Evolutionary conservation across 2,797 vertebrate genomes (phyloP), one percentile per base, ranked within the genome.

Genomic region (Odontamblyopus lacepedii): DNA sequence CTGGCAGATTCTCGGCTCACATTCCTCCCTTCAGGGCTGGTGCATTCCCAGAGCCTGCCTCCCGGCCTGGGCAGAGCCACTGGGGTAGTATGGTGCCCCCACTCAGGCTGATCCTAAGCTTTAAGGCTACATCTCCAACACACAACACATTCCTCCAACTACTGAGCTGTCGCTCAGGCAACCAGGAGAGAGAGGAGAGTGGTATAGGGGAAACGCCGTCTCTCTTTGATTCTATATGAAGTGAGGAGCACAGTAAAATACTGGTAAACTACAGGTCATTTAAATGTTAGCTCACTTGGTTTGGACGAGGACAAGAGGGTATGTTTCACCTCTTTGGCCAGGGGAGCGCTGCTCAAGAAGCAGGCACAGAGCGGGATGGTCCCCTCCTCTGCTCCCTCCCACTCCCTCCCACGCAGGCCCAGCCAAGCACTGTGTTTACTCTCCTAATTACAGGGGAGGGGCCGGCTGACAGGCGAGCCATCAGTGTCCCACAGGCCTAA

Each of bases 371-470:
- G 88, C 86, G 73, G 85, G 83, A 84, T 76, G 87, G 79, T 85
- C 75, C 81, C 89, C 91, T 87, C 85, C 87, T 79, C 81, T 65
- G 51, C 78, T 92, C 83, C 86, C 82, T 84, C 83, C 87, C 88
- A 90, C 92, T 92, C 67, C 69, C 79, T 76, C 83, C 76, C 85
- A 48, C 44, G 44, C 44, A 79, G 81, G 80, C 85, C 16, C 76
- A 84, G 90, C 89, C 85, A 86, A 85, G 85, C 88, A 66, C 88
- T 94, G 85, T 98, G 96, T 97, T 97, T 96, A 97, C 96, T 97
- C 95, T 97, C 95, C 96, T 98, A 99, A 99, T 98, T 98, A 95
- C 94, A 93, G 95, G 96, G 97, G 97, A 96, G 96, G 96, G 95
- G 95, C 94, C 87, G 92, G 90, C 91, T 93, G 93, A 93, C 93